Conservation (phyloP, 2,113 vertebrate genomes). For the Cheirogaleus medius region DNA sequence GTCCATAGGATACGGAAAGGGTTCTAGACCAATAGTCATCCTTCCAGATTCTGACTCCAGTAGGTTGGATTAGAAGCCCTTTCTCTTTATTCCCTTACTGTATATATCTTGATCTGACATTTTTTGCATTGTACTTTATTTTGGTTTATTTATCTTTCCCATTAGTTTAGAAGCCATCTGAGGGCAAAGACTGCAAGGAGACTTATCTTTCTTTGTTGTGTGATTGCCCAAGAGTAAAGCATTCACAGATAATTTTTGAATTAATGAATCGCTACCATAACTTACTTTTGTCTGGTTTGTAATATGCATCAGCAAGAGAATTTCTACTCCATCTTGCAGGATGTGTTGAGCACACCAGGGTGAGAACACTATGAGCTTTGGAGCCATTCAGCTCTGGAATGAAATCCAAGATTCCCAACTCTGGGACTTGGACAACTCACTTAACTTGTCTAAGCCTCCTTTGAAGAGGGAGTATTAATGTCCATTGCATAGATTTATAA, state of each 20-base stretch:
- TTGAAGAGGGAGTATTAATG: background rate
- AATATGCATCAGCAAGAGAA: background rate
- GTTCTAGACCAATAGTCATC: background rate
- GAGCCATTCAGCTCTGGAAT: background rate
- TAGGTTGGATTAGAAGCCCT: background rate
- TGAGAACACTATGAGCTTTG: background rate
- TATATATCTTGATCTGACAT: background rate
- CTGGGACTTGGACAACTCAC: background rate
- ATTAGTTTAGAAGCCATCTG: constrained; percentile 3
- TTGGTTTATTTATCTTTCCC: background rate
- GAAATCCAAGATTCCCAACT: background rate
- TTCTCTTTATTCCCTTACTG: background rate
- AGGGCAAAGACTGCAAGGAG: background rate
- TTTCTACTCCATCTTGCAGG: background rate
- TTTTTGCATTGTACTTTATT: background rate
- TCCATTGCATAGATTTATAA: background rate
- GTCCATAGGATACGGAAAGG: background rate
- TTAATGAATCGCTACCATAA: background rate
- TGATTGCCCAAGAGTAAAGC: background rate
- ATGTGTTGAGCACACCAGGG: background rate
- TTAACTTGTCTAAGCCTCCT: background rate
- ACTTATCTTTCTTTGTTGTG: background rate
- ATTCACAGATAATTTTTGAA: background rate
- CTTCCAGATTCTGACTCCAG: background rate
- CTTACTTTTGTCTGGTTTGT: background rate